Conservation (phyloP, 2,113 vertebrate genomes). For the Tretioscincus oriximinensis region DNA sequence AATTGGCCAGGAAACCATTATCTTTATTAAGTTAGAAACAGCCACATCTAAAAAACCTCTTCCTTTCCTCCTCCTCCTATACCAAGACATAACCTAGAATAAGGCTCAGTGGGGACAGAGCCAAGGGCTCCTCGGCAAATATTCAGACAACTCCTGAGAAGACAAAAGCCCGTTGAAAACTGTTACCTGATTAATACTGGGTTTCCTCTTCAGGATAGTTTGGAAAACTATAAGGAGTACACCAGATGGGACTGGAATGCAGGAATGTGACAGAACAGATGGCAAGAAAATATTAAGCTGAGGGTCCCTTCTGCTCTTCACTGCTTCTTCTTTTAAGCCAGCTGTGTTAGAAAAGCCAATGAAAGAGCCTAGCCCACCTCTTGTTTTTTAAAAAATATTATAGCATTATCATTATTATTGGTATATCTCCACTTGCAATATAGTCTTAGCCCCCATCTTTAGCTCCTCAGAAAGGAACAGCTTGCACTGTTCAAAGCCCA, state of each 20-base stretch:
- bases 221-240: conserved; percentile 16
- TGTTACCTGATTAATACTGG: conserved; percentile 32
- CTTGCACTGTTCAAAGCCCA: conserved; percentile 39
- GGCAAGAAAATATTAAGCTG: conserved; percentile 77
- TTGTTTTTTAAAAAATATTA: conserved; percentile 39
- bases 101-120: too few species aligned
- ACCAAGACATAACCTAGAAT: too few species aligned
- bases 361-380: conserved; percentile 55
- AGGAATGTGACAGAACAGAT: conserved; percentile 71
- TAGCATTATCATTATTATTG: too few species aligned
- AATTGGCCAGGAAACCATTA: too few species aligned
- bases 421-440: fast-evolving
- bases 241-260: conserved; percentile 68
- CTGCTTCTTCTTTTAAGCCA: conserved; percentile 42
- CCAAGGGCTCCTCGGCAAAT: background rate
- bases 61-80: too few species aligned
- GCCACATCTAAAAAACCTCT: too few species aligned
- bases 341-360: conserved; percentile 51
- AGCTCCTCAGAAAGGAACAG: conserved; percentile 31
- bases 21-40: too few species aligned
- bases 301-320: conserved; percentile 65
- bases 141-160: background rate
- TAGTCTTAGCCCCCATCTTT: conserved; percentile 37
- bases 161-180: background rate
- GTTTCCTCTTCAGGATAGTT: conserved; percentile 29